These are phyloP conservation scores for Benitochromis conjunctus DNA, from an alignment of 2,113 vertebrate species.

Conservation along the genomic window DNA sequence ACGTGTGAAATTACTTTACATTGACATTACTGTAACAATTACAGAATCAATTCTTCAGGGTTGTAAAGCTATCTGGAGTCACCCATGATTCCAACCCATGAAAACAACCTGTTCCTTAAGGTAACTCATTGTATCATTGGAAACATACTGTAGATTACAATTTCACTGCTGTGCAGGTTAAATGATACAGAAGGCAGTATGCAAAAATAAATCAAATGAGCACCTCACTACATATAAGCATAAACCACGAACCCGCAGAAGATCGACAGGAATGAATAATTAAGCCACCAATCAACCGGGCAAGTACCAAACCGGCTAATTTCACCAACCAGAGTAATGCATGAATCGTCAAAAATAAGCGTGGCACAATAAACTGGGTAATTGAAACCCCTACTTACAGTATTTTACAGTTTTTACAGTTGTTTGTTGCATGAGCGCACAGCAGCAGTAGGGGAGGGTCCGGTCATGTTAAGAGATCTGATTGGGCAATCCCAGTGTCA, in stretches of 20 bases:
- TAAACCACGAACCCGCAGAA: conserved; percentile 10
- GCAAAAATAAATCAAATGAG: neutral
- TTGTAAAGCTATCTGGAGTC: neutral
- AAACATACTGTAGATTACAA: conserved; percentile 13
- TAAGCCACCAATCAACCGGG: neutral
- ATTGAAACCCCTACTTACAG: neutral
- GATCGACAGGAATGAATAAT: neutral
- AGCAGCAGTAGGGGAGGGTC: neutral
- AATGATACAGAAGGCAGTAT: neutral
- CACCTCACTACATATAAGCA: conserved; percentile 16
- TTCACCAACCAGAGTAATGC: neutral
- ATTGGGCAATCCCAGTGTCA: neutral
- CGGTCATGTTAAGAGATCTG: neutral
- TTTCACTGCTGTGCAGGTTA: neutral
- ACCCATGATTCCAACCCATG: neutral
- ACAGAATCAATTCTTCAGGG: neutral
- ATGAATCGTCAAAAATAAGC: neutral
- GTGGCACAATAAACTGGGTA: neutral
- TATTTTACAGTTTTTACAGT: neutral
- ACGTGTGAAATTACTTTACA: conserved; percentile 13
- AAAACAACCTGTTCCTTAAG: conserved; percentile 6
- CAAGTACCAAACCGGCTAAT: neutral
- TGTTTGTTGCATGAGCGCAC: neutral
- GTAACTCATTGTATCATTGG: neutral
- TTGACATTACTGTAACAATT: conserved; percentile 9